Evolutionary conservation across 2,888 invertebrate species (phyloP).

Genomic region (Morpho achilles): DNA sequence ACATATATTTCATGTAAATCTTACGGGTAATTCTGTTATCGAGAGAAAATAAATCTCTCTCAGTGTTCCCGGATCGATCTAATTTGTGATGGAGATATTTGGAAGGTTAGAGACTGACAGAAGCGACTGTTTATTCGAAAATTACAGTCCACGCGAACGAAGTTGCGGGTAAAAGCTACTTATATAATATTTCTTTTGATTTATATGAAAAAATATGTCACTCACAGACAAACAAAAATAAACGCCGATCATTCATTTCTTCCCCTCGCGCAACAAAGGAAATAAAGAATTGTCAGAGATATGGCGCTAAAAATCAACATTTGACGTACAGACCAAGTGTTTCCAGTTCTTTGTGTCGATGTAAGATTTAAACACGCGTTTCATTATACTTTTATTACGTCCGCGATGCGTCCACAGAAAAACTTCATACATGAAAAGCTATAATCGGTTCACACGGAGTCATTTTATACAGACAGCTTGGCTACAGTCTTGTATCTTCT

Average conservation of each 20-base stretch:
- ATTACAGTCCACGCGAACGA: no score
- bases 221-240: background rate
- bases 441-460: constrained; percentile 20
- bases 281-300: background rate
- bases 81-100: no score
- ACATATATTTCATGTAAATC: no score
- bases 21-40: no score
- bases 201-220: background rate
- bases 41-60: no score
- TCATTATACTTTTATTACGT: constrained; percentile 23
- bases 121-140: no score
- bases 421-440: constrained; percentile 24
- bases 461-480: constrained; percentile 23
- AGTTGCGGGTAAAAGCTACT: no score
- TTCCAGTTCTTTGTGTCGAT: constrained; percentile 20
- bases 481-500: constrained; percentile 9
- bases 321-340: constrained; percentile 8
- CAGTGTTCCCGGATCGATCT: no score
- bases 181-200: no score
- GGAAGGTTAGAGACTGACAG: no score
- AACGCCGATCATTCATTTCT: background rate
- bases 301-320: constrained; percentile 8
- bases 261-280: background rate
- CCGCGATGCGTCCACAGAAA: constrained; percentile 18
- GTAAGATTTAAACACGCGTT: constrained; percentile 11